Conservation (phyloP, 1,140 invertebrate species). For the Lepidurus apus region DNA sequence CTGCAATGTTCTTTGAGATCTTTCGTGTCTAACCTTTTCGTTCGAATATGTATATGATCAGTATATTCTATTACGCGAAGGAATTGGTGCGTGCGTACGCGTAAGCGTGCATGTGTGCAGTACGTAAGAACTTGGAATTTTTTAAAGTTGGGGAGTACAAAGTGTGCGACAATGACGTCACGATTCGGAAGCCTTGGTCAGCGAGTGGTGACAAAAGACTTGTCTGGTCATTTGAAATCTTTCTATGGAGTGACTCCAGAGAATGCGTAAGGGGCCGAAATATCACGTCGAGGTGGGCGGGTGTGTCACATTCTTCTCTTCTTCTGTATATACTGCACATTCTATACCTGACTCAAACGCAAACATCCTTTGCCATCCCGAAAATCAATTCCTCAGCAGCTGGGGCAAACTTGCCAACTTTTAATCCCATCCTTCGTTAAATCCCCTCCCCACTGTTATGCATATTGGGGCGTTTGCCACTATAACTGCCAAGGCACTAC, state of each 20-base stretch:
- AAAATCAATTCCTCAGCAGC: neutral
- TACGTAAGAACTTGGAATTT: neutral
- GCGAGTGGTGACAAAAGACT: neutral
- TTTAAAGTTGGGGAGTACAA: neutral
- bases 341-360: neutral
- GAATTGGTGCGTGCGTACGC: neutral
- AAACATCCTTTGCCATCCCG: neutral
- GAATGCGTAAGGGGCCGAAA: neutral
- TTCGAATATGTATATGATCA: too few relatives aligned
- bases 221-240: neutral
- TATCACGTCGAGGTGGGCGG: conserved; percentile 7
- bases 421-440: neutral
- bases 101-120: neutral
- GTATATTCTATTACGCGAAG: neutral
- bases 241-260: neutral
- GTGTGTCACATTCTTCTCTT: conserved; percentile 16
- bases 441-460: neutral
- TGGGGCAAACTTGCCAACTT: neutral
- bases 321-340: neutral
- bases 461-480: neutral
- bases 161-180: neutral
- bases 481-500: neutral
- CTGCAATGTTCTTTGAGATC: too few relatives aligned
- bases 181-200: neutral
- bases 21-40: too few relatives aligned